These are phyloP conservation scores for Pimephales promelas DNA, from an alignment of 2,113 vertebrate genomes.

Conservation along the genomic window DNA sequence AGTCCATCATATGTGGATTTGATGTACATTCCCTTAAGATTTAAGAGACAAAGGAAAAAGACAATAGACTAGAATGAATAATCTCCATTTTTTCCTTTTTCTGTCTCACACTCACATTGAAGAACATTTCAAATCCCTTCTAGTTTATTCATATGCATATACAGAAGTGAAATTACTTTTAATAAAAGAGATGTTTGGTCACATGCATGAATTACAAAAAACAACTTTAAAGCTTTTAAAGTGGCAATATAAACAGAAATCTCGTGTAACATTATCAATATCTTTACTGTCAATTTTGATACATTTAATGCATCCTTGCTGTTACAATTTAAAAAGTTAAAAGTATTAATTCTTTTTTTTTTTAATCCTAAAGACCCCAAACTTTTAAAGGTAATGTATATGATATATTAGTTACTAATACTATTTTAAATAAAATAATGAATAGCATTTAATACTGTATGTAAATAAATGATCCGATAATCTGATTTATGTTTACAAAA, in stretches of 20 bases:
- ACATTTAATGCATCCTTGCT: not conserved
- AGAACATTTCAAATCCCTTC: not conserved
- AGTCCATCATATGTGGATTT: conserved; percentile 97
- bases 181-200: not conserved
- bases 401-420: not conserved
- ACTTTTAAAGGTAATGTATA: not conserved
- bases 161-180: not conserved
- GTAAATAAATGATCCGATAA: not conserved
- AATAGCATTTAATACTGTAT: not conserved
- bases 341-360: not conserved
- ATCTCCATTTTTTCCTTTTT: not conserved
- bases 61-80: not conserved
- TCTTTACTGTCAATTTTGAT: not conserved
- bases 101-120: not conserved
- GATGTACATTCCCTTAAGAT: conserved; percentile 94
- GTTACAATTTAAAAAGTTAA: too few relatives aligned
- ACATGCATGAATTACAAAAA: not conserved
- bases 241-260: not conserved
- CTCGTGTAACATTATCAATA: not conserved
- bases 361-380: not conserved
- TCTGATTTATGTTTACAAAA: not conserved
- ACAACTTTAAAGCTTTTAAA: not conserved
- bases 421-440: not conserved
- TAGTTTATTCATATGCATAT: not conserved
- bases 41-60: not conserved